phyloP scores from a whole-genome alignment of 1,140 invertebrate species.

The Dreissena rostriformis region DNA sequence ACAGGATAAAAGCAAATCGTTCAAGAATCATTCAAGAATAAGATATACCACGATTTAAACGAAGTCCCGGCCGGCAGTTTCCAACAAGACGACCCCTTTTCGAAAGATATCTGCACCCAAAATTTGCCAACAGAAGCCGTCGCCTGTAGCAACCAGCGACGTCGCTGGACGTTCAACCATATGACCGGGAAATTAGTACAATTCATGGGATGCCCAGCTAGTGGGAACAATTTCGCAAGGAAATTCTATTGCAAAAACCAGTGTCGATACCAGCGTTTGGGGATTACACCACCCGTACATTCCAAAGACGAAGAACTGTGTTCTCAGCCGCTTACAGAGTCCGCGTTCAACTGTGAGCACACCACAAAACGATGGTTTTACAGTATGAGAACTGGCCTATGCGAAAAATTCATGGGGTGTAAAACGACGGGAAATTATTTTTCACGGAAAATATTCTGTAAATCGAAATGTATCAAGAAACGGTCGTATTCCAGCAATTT shows the following conservation, averaged over 20 bases:
- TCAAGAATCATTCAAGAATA: no score
- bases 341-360: constrained; percentile 50
- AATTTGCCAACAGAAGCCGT: no score
- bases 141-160: no score
- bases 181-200: constrained; percentile 59
- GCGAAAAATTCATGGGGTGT: constrained; percentile 62
- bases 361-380: constrained; percentile 61
- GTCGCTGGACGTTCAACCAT: no score
- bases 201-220: constrained; percentile 60
- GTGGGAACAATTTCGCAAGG: constrained; percentile 63
- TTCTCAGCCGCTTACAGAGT: constrained; percentile 18
- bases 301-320: constrained; percentile 20
- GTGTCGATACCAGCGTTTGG: constrained; percentile 45
- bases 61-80: no score
- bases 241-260: constrained; percentile 60
- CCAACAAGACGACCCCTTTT: no score
- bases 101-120: no score
- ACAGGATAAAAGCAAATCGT: no score
- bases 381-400: constrained; percentile 57
- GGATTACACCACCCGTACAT: background rate
- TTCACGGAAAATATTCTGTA: constrained; percentile 54
- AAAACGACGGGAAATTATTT: constrained; percentile 62
- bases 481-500: no score
- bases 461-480: constrained; percentile 61
- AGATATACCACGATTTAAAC: no score